Percentiles rank a stretch among this genome's conserved stretches.
phyloP scores from a whole-genome alignment of 2,888 invertebrate species.

The Andrena trimmerana region DNA sequence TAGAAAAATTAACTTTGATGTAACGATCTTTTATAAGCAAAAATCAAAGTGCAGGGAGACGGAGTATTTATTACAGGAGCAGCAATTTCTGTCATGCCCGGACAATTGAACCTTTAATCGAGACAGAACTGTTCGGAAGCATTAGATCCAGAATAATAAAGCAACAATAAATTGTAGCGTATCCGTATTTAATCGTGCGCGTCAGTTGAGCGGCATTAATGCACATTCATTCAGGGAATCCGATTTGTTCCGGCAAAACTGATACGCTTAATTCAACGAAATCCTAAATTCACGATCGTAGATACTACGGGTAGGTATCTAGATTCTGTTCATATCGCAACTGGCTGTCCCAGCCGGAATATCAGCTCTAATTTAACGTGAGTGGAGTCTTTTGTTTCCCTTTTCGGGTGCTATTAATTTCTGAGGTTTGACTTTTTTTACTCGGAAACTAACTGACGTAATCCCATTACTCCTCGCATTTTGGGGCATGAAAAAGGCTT shows the following conservation, averaged over 20 bases:
- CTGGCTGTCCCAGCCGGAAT: slow-evolving; percentile 10
- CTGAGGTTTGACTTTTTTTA: not conserved
- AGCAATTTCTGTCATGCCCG: not conserved
- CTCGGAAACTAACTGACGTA: not conserved
- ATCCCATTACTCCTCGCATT: not conserved
- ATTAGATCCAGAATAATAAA: slow-evolving; percentile 37
- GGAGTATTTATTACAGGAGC: not conserved
- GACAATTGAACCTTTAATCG: slow-evolving; percentile 6
- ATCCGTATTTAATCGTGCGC: slow-evolving; percentile 38
- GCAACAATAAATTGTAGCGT: slow-evolving; percentile 42
- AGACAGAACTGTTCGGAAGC: not conserved
- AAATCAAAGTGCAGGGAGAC: not conserved
- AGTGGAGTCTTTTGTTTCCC: not conserved
- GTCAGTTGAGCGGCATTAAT: slow-evolving; percentile 47
- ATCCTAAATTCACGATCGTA: slow-evolving; percentile 57
- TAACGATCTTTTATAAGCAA: not conserved
- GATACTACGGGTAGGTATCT: slow-evolving; percentile 42
- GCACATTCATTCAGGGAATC: slow-evolving; percentile 53
- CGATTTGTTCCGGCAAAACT: slow-evolving; percentile 57
- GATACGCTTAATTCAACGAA: slow-evolving; percentile 63
- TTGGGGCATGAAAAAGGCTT: not conserved
- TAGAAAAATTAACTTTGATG: not conserved
- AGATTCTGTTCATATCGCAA: slow-evolving; percentile 31
- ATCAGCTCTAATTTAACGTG: slow-evolving; percentile 4
- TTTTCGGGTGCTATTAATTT: slow-evolving; percentile 1